Conservation (phyloP, 2,888 invertebrate genomes). For the Seira sanloemensis region DNA sequence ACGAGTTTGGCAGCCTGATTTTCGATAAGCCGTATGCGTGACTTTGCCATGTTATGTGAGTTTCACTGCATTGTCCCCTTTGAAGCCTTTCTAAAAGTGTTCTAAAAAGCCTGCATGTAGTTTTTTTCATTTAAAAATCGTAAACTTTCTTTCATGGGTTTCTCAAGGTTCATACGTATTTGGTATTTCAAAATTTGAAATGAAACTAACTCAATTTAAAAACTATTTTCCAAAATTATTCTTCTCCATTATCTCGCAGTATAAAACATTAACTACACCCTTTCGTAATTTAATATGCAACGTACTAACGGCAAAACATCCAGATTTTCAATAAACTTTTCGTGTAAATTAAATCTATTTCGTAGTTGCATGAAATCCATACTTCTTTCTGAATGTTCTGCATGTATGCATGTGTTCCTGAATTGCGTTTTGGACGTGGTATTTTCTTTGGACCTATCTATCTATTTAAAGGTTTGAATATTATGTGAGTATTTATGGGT, state of each 20-base stretch:
- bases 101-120: not conserved
- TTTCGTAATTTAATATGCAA: not conserved
- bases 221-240: not conserved
- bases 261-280: not conserved
- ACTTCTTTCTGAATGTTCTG: no score
- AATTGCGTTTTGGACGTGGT: no score
- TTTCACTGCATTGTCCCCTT: not conserved
- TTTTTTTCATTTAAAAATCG: not conserved
- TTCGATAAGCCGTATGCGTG: slow-evolving; percentile 66
- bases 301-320: not conserved
- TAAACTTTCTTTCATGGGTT: not conserved
- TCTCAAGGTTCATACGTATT: no score
- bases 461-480: no score
- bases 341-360: not conserved
- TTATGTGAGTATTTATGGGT: no score
- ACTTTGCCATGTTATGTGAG: slow-evolving; percentile 1
- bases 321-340: not conserved
- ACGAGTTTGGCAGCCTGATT: slow-evolving; percentile 71
- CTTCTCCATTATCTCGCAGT: not conserved
- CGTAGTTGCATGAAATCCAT: not conserved
- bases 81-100: not conserved
- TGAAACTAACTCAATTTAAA: not conserved
- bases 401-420: no score
- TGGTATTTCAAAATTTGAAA: not conserved
- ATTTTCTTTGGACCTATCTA: no score